Percentiles rank a stretch among this genome's conserved stretches.
These are phyloP conservation scores for Vanessa cardui DNA, from an alignment of 2,888 invertebrate species.

Conservation along the genomic window DNA sequence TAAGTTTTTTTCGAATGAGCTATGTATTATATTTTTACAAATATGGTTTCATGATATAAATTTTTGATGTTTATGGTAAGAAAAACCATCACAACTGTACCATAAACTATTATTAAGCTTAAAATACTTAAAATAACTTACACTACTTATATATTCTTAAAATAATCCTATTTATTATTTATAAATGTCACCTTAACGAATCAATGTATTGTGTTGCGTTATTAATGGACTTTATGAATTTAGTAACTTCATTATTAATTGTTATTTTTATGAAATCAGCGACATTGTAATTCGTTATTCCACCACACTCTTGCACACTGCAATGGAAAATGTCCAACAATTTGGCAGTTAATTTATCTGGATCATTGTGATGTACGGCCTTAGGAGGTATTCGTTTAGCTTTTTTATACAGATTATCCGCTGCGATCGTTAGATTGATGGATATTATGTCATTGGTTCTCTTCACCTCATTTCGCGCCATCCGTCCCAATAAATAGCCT, in stretches of 20 bases:
- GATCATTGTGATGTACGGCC: conserved; percentile 61
- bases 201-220: conserved; percentile 68
- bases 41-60: too few relatives aligned
- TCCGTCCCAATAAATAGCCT: conserved; percentile 70
- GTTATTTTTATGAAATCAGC: conserved; percentile 62
- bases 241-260: conserved; percentile 61
- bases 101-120: conserved; percentile 13
- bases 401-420: conserved; percentile 64
- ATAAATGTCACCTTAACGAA: conserved; percentile 62
- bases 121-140: conserved; percentile 7
- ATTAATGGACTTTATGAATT: conserved; percentile 60
- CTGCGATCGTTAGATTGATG: conserved; percentile 59
- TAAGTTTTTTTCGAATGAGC: too few relatives aligned
- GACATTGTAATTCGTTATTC: conserved; percentile 57
- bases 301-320: conserved; percentile 54
- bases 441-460: conserved; percentile 60
- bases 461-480: conserved; percentile 59
- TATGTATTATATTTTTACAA: too few relatives aligned
- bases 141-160: too few relatives aligned
- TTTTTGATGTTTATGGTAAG: too few relatives aligned
- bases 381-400: conserved; percentile 66
- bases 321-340: conserved; percentile 66
- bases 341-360: conserved; percentile 58
- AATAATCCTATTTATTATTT: neutral
- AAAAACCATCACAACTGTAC: neutral